Evolutionary conservation across 2,113 vertebrate genomes (phyloP), one percentile per base, ranked within the genome.

Genomic region (Aix galericulata): DNA sequence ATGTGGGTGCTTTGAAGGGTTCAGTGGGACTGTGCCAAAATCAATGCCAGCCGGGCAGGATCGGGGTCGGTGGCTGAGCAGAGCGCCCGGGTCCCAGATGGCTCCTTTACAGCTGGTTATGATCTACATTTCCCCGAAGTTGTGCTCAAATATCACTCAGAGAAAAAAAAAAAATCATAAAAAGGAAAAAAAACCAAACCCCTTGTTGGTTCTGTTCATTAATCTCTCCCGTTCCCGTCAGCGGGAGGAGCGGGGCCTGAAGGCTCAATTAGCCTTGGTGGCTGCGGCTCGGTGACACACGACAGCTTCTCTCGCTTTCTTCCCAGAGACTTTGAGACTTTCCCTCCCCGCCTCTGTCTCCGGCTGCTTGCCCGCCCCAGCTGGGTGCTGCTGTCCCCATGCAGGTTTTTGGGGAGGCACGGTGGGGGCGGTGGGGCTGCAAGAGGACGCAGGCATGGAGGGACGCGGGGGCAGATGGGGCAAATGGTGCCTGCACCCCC

Each of bases 191-290:
- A 59, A 7, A 14, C 53, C 53, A 18, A 16, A 36, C 69, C 52
- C 53, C 27, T 38, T 60, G n/a, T 50, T 76, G 59, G 21, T 75
- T 82, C 73, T 93, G 80, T 86, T 88, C 80, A 59, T 94, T 91
- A 73, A 95, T 96, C 94, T 93, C 62, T 4, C n/a, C 46, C 0
- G 2, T 63, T 91, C 48, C 67, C 9, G 3, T 75, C 82, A 6
- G 8, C 0, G 3, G 72, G 46, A 85, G 73, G 73, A 92, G 8
- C 4, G 2, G 71, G 63, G 76, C 86, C 88, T 82, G 88, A 89
- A 95, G 94, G 88, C 90, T 96, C 91, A 78, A 58, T 94, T 91
- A 94, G 82, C 91, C 73, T 71, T 38, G 13, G 87, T 90, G 96
- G 73, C 69, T 79, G 38, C 20, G 4, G 89, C 90, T 88, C 1